These are phyloP conservation scores for Tinea trinotella DNA, from an alignment of 2,888 invertebrate genomes.

Conservation along the genomic window DNA sequence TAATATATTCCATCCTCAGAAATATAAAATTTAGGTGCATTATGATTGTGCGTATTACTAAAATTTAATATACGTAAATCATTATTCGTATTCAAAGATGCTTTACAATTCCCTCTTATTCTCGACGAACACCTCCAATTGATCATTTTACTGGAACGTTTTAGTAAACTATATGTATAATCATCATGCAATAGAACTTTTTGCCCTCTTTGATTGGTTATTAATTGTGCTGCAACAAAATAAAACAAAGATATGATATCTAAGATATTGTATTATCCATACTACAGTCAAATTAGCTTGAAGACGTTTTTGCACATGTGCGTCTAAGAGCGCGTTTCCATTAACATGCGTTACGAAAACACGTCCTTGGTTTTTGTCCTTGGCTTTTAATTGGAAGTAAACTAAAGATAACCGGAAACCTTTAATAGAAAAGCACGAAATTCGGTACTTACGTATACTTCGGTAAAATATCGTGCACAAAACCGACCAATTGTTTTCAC, in stretches of 20 bases:
- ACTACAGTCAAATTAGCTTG: too few species aligned
- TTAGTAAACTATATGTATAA: neutral
- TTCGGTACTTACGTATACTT: too few species aligned
- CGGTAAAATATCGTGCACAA: too few species aligned
- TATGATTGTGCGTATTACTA: neutral
- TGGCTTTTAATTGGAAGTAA: too few species aligned
- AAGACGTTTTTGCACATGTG: too few species aligned
- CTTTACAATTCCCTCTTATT: neutral
- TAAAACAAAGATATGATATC: neutral
- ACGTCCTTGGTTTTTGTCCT: too few species aligned
- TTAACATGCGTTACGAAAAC: too few species aligned
- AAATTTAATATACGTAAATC: neutral
- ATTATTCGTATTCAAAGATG: neutral
- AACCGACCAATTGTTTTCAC: too few species aligned
- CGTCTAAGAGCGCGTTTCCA: too few species aligned
- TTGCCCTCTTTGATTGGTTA: neutral
- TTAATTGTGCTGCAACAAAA: too few species aligned
- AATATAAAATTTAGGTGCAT: neutral
- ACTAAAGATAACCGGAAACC: too few species aligned
- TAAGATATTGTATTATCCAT: neutral
- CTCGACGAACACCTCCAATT: neutral
- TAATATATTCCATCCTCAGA: neutral
- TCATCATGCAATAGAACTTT: neutral
- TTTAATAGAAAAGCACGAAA: too few species aligned
- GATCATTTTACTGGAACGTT: neutral